Conservation (phyloP, 2,797 vertebrate genomes). For the Sebastes matsubarae region DNA sequence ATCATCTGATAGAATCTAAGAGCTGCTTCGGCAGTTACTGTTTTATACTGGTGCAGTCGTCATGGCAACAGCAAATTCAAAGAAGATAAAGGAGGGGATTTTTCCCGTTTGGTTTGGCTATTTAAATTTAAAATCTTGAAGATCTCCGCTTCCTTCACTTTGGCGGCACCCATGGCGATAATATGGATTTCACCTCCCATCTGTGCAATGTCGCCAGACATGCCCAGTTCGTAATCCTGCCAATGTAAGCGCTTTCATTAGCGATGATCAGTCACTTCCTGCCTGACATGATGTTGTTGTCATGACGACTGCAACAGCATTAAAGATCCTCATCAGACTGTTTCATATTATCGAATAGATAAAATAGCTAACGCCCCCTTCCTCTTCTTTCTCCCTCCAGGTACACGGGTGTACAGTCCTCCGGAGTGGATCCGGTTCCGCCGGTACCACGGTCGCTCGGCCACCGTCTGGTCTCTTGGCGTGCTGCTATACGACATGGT, state of each 20-base stretch:
- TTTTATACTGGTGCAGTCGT: neutral
- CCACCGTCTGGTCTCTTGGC: slow-evolving; percentile 93
- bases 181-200: too few species aligned
- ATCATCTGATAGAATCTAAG: neutral
- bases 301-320: neutral
- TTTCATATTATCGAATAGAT: too few species aligned
- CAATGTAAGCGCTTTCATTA: too few species aligned
- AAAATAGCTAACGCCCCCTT: neutral
- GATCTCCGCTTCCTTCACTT: too few species aligned
- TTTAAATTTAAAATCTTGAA: neutral
- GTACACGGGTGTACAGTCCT: slow-evolving; percentile 93
- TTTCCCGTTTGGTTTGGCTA: neutral
- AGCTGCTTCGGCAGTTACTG: neutral
- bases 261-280: too few species aligned
- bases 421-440: slow-evolving; percentile 94
- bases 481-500: slow-evolving; percentile 95
- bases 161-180: too few species aligned
- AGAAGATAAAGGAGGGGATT: neutral
- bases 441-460: slow-evolving; percentile 92
- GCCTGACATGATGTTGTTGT: neutral
- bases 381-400: slow-evolving; percentile 61
- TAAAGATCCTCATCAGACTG: neutral
- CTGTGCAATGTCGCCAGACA: too few species aligned
- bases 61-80: neutral
- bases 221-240: too few species aligned